Conservation (phyloP, 2,888 invertebrate species). For the Parnassius apollo region DNA sequence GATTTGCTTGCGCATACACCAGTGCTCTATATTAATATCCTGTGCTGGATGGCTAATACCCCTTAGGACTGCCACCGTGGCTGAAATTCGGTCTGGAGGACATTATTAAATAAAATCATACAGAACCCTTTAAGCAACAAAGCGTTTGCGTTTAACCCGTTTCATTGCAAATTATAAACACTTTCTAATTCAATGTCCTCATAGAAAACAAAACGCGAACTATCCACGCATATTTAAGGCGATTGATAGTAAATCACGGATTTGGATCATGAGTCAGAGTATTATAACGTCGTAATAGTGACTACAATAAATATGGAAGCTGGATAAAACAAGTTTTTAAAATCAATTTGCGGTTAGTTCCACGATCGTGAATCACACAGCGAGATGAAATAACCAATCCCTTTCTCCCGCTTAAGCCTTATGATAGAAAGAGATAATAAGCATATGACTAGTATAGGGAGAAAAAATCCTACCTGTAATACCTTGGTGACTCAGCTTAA, state of each 20-base stretch:
- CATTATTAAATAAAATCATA: neutral
- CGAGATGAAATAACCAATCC: constrained; percentile 34
- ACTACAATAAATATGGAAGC: constrained; percentile 43
- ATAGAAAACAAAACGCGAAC: constrained; percentile 37
- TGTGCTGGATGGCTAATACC: too few relatives aligned
- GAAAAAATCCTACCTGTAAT: constrained; percentile 34
- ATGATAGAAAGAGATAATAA: constrained; percentile 38
- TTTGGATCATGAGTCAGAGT: constrained; percentile 49
- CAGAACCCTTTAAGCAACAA: constrained; percentile 10
- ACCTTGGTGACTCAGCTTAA: constrained; percentile 41
- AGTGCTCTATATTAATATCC: too few relatives aligned
- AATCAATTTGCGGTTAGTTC: constrained; percentile 56
- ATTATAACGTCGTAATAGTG: constrained; percentile 28
- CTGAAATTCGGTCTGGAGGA: too few relatives aligned
- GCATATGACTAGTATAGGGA: constrained; percentile 28
- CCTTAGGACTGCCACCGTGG: neutral
- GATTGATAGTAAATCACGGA: constrained; percentile 45
- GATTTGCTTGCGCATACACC: too few relatives aligned
- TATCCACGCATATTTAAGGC: constrained; percentile 42
- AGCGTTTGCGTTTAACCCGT: constrained; percentile 6
- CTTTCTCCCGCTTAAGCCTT: constrained; percentile 32
- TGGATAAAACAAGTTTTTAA: constrained; percentile 54
- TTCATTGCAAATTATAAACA: constrained; percentile 18
- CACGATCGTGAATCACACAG: constrained; percentile 55
- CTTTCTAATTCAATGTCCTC: constrained; percentile 43